Base-by-base conservation (phyloP, 92 coral and sea anemone species). In the Chrysogorgia sp. region DNA sequence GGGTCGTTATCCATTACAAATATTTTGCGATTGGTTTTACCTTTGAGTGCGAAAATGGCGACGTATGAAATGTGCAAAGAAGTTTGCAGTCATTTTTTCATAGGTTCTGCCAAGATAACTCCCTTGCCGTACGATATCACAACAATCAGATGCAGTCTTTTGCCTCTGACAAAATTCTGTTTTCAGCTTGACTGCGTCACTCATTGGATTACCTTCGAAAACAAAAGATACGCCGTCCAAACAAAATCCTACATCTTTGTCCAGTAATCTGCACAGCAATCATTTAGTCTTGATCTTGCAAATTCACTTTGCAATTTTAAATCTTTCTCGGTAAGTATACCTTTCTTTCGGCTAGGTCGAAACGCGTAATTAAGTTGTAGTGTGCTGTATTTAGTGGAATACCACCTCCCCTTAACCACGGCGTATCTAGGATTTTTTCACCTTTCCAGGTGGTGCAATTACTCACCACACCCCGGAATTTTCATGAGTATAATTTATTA, bases 1-100 rank as follows among this genome's bases (percentile, higher is more conserved):
- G n/a, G n/a, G n/a, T n/a, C n/a, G n/a, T n/a, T n/a, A 61, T 79
- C 90, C 85, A 71, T 83, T 47, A 87, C 67, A 71, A 87, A 83
- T 58, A 87, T 62, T 52, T 81, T 71, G 9, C 87, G 58, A 34
- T 63, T 26, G 30, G 19, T 43, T 31, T 67, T 22, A 32, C 77
- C 63, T 25, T 77, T 79, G 52, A 20, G 53, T 77, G 57, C 82
- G 83, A 26, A 71, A 59, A 31, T 48, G 2, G 67, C 76, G 84
- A 75, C 49, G 31, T 63, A 82, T 82, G 65, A 86, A 82, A 34
- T 34, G 24, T 20, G 71, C 75, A 68, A 83, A 82, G 60, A 76
- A 85, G 15, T 50, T 15, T 26, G 81, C 86, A 32, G 76, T 75
- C 68, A 75, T 74, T 67, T 81, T 86, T 33, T 81, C 83, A 76